A percentile compares a stretch with the other conserved stretches of the same genome.
Conservation (phyloP, 1,140 invertebrate species). For the Leucophenga varia region DNA sequence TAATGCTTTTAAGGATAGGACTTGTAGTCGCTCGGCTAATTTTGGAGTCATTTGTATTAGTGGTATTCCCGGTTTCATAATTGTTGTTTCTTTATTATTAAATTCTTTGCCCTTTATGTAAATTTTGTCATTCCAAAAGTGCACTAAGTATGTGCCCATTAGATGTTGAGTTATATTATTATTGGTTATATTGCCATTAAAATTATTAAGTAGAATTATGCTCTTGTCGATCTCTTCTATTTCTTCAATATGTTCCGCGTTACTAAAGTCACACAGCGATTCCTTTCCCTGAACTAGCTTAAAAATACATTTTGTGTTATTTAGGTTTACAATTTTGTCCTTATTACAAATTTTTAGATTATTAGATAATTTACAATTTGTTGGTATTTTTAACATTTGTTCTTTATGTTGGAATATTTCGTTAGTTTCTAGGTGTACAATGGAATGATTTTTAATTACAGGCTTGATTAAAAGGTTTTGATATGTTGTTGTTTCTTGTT, state of each 20-base stretch:
- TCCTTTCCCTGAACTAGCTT: slow-evolving; percentile 7
- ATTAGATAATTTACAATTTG: no score
- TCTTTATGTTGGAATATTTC: not conserved
- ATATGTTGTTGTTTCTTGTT: not conserved
- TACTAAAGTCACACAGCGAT: no score
- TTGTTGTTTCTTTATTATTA: slow-evolving; percentile 2
- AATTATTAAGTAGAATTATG: slow-evolving; percentile 5
- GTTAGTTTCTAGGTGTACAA: slow-evolving; percentile 4
- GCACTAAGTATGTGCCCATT: not conserved
- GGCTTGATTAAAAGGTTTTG: slow-evolving; percentile 8
- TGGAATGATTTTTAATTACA: slow-evolving; percentile 7
- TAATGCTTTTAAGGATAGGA: no score
- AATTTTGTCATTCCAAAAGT: slow-evolving; percentile 1
- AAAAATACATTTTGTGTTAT: not conserved
- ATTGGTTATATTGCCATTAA: not conserved
- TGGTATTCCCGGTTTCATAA: slow-evolving; percentile 6
- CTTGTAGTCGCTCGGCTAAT: not conserved
- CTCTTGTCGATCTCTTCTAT: slow-evolving; percentile 1
- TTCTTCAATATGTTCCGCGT: not conserved
- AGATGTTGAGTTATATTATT: not conserved
- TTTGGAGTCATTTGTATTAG: slow-evolving; percentile 5
- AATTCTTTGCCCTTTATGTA: not conserved
- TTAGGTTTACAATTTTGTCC: slow-evolving; percentile 2
- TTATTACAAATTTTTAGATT: slow-evolving; percentile 6
- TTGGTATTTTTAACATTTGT: not conserved